phyloP scores from a whole-genome alignment of 2,797 vertebrate genomes.

The Microctenopoma lineatum region DNA sequence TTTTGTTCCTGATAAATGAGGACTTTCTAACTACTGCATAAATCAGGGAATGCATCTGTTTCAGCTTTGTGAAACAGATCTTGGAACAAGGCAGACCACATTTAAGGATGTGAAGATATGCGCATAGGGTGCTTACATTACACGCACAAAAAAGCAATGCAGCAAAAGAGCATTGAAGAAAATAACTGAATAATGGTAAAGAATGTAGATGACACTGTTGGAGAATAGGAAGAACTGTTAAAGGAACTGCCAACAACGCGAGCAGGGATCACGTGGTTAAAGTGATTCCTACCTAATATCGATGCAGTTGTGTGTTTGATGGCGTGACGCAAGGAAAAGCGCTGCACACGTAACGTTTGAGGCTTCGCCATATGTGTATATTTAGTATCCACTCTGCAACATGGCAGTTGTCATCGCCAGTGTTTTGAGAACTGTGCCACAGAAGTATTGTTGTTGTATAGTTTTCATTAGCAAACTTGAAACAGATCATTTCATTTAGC shows the following conservation, averaged over 20 bases:
- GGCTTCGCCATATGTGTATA: not conserved
- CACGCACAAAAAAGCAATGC: no score
- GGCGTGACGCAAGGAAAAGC: not conserved
- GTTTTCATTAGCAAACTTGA: not conserved
- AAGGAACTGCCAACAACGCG: conserved; percentile 10
- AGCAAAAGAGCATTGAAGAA: no score
- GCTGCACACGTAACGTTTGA: no score
- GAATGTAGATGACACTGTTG: no score
- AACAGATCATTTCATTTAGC: not conserved
- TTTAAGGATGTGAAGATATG: conserved; percentile 1
- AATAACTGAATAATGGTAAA: no score
- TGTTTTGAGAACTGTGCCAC: not conserved
- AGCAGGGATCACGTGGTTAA: conserved; percentile 3
- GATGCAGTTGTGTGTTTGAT: not conserved
- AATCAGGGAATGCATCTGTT: conserved; percentile 37
- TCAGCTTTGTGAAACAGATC: conserved; percentile 7
- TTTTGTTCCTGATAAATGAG: conserved; percentile 44
- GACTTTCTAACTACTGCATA: conserved; percentile 19
- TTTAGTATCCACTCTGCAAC: not conserved
- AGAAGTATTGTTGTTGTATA: not conserved
- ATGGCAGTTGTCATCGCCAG: not conserved
- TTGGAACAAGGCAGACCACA: conserved; percentile 1
- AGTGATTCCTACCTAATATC: not conserved
- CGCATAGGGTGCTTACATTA: no score
- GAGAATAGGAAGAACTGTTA: not conserved